Base-by-base conservation (phyloP, 2,888 invertebrate species). In the Drosophila barbarae region DNA sequence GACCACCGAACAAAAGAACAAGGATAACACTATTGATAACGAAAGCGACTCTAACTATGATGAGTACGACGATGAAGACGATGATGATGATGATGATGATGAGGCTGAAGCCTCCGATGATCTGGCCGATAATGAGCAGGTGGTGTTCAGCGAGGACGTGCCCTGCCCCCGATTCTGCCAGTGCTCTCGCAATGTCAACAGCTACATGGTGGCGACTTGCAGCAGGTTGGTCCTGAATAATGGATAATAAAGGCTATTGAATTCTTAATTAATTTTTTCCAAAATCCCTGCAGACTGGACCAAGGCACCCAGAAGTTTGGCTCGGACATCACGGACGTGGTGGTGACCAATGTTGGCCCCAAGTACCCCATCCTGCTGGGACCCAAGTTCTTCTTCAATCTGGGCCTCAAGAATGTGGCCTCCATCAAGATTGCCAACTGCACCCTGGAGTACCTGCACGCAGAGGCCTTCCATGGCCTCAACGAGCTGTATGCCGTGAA, bases 391-490 rank as follows among this genome's bases (percentile, higher is more conserved):
- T 93, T 93, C 87, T 89, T 90, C 70, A 91, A 91, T 72, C 89
- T 93, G 63, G 93, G 93, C 44, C 90, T 95, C 28, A 91, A 92
- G 76, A 91, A 92, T 76, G 90, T 94, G 36, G 92, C 93, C 26
- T 92, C 93, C 4, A 91, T 95, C 15, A 92, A 92, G 83, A 93
- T 95, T 75, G 91, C 92, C 53, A 93, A 94, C 86, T 93, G 93
- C 66, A 92, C 92, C 10, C 93, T 95, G 79, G 90, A 91, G 46
- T 91, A 91, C 58, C 91, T 95, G 72, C 92, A 93, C 75, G 92
- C 92, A 21, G 92, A 91, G 49, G 94, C 95, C 0, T 95, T 95
- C 90, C 91, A 92, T 68, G 93, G 92, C 5, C 90, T 95, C 53
- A 90, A 91, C 21, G 92, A 93, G 70, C 89, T 95, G 30, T 93